phyloP scores from a whole-genome alignment of 92 coral and sea anemone genomes.

The Metridium senile region DNA sequence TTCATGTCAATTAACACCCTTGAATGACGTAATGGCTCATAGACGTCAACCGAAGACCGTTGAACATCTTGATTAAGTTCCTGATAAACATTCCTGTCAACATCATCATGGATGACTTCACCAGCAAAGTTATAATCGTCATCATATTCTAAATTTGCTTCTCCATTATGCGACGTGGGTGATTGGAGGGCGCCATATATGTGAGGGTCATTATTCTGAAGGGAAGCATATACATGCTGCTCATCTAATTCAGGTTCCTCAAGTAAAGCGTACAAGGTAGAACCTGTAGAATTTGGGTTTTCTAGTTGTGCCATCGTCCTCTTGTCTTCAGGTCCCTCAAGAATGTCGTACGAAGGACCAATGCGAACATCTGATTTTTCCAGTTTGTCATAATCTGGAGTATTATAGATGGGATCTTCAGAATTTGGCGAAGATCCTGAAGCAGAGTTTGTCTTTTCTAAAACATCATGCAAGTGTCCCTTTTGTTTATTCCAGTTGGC shows the following conservation, averaged over 20 bases:
- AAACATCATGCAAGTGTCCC: neutral
- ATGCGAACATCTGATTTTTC: neutral
- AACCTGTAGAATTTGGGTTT: neutral
- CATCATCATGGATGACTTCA: neutral
- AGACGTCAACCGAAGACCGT: neutral
- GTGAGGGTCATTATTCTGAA: neutral
- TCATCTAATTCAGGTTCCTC: neutral
- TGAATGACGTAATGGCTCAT: neutral
- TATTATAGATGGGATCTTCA: neutral
- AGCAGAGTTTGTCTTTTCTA: neutral
- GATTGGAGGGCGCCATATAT: constrained; percentile 6
- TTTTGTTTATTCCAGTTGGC: neutral
- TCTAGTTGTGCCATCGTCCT: neutral
- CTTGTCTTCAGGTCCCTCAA: constrained; percentile 6
- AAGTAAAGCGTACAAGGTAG: constrained; percentile 2
- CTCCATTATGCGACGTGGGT: neutral
- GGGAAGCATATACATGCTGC: constrained; percentile 24
- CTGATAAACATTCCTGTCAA: constrained; percentile 4
- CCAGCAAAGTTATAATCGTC: constrained; percentile 15
- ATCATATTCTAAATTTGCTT: neutral
- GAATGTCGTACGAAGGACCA: constrained; percentile 10
- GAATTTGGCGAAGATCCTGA: neutral
- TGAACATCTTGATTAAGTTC: constrained; percentile 8
- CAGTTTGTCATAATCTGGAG: neutral
- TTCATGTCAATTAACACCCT: neutral